Percentiles rank a stretch among this genome's conserved stretches.
phyloP scores from a whole-genome alignment of 2,888 invertebrate species.

The Protodeltote pygarga region DNA sequence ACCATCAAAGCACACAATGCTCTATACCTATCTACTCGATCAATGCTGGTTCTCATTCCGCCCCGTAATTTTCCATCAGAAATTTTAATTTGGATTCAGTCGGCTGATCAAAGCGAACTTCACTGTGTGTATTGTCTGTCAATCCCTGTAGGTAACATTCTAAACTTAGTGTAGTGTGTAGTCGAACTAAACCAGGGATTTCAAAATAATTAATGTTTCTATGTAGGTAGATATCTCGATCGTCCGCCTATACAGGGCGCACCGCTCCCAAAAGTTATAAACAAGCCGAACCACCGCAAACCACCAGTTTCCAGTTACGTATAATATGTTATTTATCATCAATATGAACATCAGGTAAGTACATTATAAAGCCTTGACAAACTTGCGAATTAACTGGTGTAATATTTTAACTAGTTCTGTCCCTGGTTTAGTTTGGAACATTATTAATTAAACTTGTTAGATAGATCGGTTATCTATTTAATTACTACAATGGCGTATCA shows the following conservation, averaged over 20 bases:
- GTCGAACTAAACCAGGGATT: too few relatives aligned
- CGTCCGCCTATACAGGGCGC: background rate
- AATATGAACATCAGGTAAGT: constrained; percentile 46
- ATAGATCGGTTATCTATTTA: constrained; percentile 45
- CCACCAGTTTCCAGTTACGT: constrained; percentile 29
- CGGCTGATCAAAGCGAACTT: too few relatives aligned
- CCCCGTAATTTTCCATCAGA: too few relatives aligned
- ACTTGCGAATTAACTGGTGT: constrained; percentile 52
- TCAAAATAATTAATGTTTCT: too few relatives aligned
- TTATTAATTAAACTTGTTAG: constrained; percentile 56
- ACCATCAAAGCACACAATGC: too few relatives aligned
- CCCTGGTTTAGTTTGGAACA: constrained; percentile 53
- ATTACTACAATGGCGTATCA: constrained; percentile 19
- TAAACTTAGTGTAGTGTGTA: too few relatives aligned
- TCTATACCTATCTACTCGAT: too few relatives aligned
- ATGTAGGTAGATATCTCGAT: too few relatives aligned
- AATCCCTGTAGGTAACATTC: too few relatives aligned
- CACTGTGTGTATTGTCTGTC: too few relatives aligned
- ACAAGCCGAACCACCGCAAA: constrained; percentile 12
- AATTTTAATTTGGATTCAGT: too few relatives aligned
- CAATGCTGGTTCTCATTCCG: too few relatives aligned
- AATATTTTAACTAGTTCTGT: constrained; percentile 52
- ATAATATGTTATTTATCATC: constrained; percentile 32
- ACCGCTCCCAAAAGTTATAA: constrained; percentile 16
- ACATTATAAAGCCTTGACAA: constrained; percentile 42